phyloP scores from a whole-genome alignment of 1,140 invertebrate species.

The Hylaeus anthracinus region DNA sequence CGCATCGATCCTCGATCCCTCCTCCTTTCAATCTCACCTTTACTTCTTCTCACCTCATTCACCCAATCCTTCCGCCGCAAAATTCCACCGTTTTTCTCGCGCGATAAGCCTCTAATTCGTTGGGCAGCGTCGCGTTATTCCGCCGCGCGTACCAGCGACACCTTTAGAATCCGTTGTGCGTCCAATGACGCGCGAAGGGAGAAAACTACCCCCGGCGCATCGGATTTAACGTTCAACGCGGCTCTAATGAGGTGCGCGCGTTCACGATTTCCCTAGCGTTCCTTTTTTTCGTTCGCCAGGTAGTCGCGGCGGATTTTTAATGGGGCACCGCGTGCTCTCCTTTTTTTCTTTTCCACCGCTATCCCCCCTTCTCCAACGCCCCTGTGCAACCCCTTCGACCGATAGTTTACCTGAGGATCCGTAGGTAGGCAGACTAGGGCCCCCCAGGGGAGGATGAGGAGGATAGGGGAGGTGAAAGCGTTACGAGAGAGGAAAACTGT shows the following conservation, averaged over 20 bases:
- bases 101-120: slow-evolving; percentile 33
- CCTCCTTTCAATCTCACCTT: no score
- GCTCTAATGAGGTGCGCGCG: slow-evolving; percentile 75
- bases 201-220: slow-evolving; percentile 31
- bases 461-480: not conserved
- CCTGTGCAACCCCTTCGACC: slow-evolving; percentile 61
- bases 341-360: slow-evolving; percentile 23
- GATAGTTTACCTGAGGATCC: slow-evolving; percentile 63
- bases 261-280: slow-evolving; percentile 16
- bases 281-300: slow-evolving; percentile 64
- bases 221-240: slow-evolving; percentile 73
- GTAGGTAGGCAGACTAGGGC: slow-evolving; percentile 45
- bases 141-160: slow-evolving; percentile 15
- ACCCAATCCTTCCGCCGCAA: not conserved
- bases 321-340: slow-evolving; percentile 64
- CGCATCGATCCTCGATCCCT: no score
- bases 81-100: not conserved
- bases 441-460: slow-evolving; percentile 43
- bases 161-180: slow-evolving; percentile 29
- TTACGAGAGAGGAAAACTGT: slow-evolving; percentile 60
- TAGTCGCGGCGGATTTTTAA: slow-evolving; percentile 73
- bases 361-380: slow-evolving; percentile 1
- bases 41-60: no score
- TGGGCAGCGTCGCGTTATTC: slow-evolving; percentile 17
- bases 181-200: slow-evolving; percentile 2